Conservation (phyloP, 2,888 invertebrate genomes). For the Chrysomela aeneicollis region DNA sequence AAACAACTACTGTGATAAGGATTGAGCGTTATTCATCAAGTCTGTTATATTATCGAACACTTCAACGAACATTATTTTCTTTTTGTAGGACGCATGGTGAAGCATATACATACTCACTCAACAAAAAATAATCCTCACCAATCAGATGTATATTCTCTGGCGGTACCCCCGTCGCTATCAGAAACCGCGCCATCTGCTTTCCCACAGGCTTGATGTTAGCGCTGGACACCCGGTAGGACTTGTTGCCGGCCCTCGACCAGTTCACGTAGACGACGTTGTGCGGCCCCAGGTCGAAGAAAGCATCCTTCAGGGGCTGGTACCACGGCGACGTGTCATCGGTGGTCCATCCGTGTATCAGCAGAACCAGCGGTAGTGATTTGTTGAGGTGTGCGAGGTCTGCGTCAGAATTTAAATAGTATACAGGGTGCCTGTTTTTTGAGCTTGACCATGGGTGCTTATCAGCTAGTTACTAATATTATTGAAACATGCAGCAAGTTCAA, state of each 20-base stretch:
- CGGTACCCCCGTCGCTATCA: conserved; percentile 53
- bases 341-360: conserved; percentile 64
- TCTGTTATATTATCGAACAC: too few relatives aligned
- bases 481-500: too few relatives aligned
- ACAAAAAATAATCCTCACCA: too few relatives aligned
- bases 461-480: too few relatives aligned
- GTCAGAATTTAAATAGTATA: not conserved
- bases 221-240: conserved; percentile 55
- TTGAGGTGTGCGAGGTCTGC: conserved; percentile 29
- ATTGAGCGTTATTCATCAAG: too few relatives aligned
- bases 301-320: conserved; percentile 55
- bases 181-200: conserved; percentile 58
- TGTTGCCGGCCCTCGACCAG: conserved; percentile 55
- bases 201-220: conserved; percentile 61
- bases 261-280: conserved; percentile 62
- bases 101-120: too few relatives aligned
- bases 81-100: too few relatives aligned
- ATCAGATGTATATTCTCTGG: conserved; percentile 59
- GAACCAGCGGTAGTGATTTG: conserved; percentile 55
- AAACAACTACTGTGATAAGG: too few relatives aligned
- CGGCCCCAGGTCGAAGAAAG: conserved; percentile 56
- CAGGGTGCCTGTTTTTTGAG: too few relatives aligned
- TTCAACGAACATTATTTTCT: too few relatives aligned
- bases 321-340: conserved; percentile 58
- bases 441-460: too few relatives aligned